Percentiles rank a stretch among this genome's conserved stretches.
These are phyloP conservation scores for Unio pictorum DNA, from an alignment of 2,888 invertebrate species.

Conservation along the genomic window DNA sequence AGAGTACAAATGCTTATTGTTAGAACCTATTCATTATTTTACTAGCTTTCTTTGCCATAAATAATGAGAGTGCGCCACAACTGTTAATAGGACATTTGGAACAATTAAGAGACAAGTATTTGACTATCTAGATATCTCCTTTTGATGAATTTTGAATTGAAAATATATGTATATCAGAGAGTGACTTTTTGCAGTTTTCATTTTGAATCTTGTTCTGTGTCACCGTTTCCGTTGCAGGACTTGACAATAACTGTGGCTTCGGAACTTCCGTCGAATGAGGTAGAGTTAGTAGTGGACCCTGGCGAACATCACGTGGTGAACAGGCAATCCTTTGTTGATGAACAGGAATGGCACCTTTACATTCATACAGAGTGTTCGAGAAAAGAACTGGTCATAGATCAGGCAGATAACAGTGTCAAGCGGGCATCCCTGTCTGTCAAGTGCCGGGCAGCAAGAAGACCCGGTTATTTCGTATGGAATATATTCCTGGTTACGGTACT, in stretches of 20 bases:
- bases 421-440: conserved; percentile 68
- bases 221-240: conserved; percentile 47
- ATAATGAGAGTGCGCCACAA: too few relatives aligned
- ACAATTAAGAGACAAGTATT: too few relatives aligned
- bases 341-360: conserved; percentile 69
- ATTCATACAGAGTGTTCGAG: conserved; percentile 65
- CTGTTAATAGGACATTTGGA: too few relatives aligned
- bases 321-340: conserved; percentile 67
- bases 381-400: conserved; percentile 66
- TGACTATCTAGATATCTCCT: too few relatives aligned
- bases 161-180: too few relatives aligned
- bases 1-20: too few relatives aligned
- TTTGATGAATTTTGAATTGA: too few relatives aligned
- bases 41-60: too few relatives aligned
- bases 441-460: conserved; percentile 67
- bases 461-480: conserved; percentile 71
- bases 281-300: conserved; percentile 61
- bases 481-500: conserved; percentile 70
- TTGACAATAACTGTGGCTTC: conserved; percentile 66
- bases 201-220: background rate
- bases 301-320: conserved; percentile 65
- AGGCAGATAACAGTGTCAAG: conserved; percentile 64
- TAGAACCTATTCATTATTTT: too few relatives aligned
- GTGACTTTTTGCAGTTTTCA: too few relatives aligned
- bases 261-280: conserved; percentile 58